These are phyloP conservation scores for Timema podura DNA, from an alignment of 2,888 invertebrate species.

Conservation along the genomic window DNA sequence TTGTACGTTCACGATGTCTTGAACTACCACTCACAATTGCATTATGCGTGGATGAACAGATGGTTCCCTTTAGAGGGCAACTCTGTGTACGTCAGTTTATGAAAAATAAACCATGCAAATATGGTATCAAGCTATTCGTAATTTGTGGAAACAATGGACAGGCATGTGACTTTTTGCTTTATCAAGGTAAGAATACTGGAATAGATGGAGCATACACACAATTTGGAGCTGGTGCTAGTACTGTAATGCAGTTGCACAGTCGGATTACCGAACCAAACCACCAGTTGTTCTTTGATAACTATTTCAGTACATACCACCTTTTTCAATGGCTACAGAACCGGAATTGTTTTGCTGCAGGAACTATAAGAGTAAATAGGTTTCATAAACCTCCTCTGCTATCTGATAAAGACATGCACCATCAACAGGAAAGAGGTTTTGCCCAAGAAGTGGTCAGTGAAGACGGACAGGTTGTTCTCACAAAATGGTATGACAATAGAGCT, in stretches of 20 bases:
- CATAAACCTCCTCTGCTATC: constrained; percentile 24
- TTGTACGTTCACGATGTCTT: constrained; percentile 30
- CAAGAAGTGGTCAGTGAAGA: constrained; percentile 23
- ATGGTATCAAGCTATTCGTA: constrained; percentile 32
- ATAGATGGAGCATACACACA: constrained; percentile 16
- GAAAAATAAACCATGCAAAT: constrained; percentile 18
- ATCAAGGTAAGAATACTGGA: constrained; percentile 33
- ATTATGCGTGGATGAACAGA: constrained; percentile 33
- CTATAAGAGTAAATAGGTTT: constrained; percentile 24
- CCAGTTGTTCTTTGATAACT: constrained; percentile 32
- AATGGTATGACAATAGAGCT: constrained; percentile 34
- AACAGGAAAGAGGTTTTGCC: constrained; percentile 13
- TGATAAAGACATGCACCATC: constrained; percentile 24
- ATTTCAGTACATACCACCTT: constrained; percentile 30
- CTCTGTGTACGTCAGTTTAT: constrained; percentile 23
- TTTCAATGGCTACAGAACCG: constrained; percentile 27
- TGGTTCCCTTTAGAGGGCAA: constrained; percentile 35
- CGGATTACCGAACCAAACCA: constrained; percentile 14
- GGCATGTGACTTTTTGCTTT: constrained; percentile 34
- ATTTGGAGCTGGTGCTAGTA: constrained; percentile 23
- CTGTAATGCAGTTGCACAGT: constrained; percentile 30
- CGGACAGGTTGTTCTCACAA: constrained; percentile 24
- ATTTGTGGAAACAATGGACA: constrained; percentile 33
- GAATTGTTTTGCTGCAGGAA: constrained; percentile 25
- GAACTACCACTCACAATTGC: constrained; percentile 29